These are phyloP conservation scores for Listronotus bonariensis DNA, from an alignment of 1,140 invertebrate genomes.

Conservation along the genomic window DNA sequence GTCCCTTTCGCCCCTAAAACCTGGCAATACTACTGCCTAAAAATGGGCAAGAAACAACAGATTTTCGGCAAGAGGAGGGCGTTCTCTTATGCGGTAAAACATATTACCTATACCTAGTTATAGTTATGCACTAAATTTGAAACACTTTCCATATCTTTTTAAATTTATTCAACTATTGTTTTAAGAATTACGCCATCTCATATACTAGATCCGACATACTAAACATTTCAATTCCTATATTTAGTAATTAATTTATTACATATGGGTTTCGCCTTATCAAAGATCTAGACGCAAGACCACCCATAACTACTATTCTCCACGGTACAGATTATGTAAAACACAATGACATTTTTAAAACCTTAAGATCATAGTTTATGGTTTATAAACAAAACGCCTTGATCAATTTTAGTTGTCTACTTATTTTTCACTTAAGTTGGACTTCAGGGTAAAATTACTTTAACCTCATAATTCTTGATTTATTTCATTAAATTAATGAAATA, in stretches of 20 bases:
- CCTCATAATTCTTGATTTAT: constrained; percentile 22
- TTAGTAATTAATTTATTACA: constrained; percentile 23
- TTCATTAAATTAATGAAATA: constrained; percentile 23
- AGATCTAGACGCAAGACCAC: constrained; percentile 26
- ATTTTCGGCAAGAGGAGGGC: no score
- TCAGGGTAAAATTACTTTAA: constrained; percentile 18
- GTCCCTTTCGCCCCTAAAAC: no score
- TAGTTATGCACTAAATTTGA: no score
- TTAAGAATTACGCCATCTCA: no score
- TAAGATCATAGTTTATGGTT: constrained; percentile 26
- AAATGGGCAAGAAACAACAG: no score
- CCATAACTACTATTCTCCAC: constrained; percentile 21
- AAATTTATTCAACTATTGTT: no score
- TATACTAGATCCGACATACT: no score
- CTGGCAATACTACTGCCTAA: no score
- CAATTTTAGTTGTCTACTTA: constrained; percentile 21
- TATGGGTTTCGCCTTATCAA: constrained; percentile 17
- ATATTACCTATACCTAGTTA: no score
- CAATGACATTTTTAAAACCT: constrained; percentile 32
- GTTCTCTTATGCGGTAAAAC: no score
- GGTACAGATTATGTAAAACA: constrained; percentile 26
- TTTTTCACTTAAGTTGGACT: constrained; percentile 21
- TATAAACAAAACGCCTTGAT: constrained; percentile 34
- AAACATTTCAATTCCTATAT: constrained; percentile 2
- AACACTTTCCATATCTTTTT: no score